phyloP scores from a whole-genome alignment of 2,113 vertebrate genomes.

The Brachyhypopomus occidentalis region DNA sequence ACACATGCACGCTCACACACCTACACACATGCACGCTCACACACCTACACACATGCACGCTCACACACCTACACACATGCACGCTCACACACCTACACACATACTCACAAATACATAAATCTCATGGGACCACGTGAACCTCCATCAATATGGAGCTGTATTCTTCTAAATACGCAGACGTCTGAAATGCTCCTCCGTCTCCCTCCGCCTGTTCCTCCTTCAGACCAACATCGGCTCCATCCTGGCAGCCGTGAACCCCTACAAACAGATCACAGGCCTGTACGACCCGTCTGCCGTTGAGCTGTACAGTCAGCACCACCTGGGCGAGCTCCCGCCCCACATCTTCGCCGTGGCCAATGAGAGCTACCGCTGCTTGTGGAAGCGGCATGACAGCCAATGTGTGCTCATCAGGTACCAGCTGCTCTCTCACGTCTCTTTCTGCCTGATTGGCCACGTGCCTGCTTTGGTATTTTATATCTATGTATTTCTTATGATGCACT shows the following conservation, averaged over 20 bases:
- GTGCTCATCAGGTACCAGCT: slow-evolving; percentile 85
- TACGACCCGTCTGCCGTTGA: slow-evolving; percentile 83
- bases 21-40: background rate
- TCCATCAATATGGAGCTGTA: background rate
- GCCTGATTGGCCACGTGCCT: background rate
- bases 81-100: background rate
- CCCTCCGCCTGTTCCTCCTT: slow-evolving; percentile 10
- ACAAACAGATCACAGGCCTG: slow-evolving; percentile 83
- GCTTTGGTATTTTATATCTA: background rate
- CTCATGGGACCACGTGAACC: background rate
- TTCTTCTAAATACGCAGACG: background rate
- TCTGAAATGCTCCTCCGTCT: background rate
- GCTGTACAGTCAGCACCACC: slow-evolving; percentile 83
- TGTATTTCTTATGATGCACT: background rate
- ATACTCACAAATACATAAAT: background rate
- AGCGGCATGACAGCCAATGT: slow-evolving; percentile 90
- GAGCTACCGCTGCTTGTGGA: slow-evolving; percentile 93
- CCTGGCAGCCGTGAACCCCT: slow-evolving; percentile 89
- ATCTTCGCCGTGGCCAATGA: slow-evolving; percentile 90
- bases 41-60: background rate
- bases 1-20: no score
- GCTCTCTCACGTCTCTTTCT: background rate
- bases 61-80: background rate
- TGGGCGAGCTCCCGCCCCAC: slow-evolving; percentile 89
- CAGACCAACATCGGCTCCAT: slow-evolving; percentile 94